Evolutionary conservation across 2,113 vertebrate species (phyloP), one percentile per base, ranked within the genome.

Genomic region (Melanerpes aurifrons): DNA sequence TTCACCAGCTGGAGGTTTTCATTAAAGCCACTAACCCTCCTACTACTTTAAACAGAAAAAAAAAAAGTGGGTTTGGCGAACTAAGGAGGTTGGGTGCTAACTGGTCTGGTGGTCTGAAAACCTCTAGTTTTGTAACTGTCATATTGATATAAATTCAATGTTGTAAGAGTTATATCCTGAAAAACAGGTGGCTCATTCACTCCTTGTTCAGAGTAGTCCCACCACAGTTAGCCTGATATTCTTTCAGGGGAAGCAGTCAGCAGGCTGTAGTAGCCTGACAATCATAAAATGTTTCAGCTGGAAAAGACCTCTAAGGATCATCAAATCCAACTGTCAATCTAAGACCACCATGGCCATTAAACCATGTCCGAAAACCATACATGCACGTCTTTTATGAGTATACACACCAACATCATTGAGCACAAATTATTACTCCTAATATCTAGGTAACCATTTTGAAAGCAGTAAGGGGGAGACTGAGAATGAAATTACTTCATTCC

Each of bases 331-430:
- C 11, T 24, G 50, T 13, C 50, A 53, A 24, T 7, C 50, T 53
- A 53, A 53, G 50, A 53, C 50, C 50, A 53, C 22, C 50, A 53
- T 53, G 22, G 22, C 50, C 50, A 53, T 24, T 24, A 53, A 53
- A 53, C 50, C 50, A 53, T 22, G 50, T 21, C 50, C 50, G 12
- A 66, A 73, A 84, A 75, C n/a, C 4, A 9, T 28, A 37, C 11
- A 12, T 21, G 10, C 7, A 13, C 4, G 2, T n/a, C n/a, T 47
- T 35, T 69, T 4, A 0, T 12, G 69, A 81, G 12, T 15, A 10
- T 35, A 47, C 31, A 22, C 5, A 22, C 19, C 84, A 64, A 45
- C 22, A 68, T 8, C 32, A 6, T 9, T 32, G 24, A 79, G 29
- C 7, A 59, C 26, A 82, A 68, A 74, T 2, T 2, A 53, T 29